Evolutionary conservation across 2,797 vertebrate genomes (phyloP).

Genomic region (Bryconaethiops microstoma): DNA sequence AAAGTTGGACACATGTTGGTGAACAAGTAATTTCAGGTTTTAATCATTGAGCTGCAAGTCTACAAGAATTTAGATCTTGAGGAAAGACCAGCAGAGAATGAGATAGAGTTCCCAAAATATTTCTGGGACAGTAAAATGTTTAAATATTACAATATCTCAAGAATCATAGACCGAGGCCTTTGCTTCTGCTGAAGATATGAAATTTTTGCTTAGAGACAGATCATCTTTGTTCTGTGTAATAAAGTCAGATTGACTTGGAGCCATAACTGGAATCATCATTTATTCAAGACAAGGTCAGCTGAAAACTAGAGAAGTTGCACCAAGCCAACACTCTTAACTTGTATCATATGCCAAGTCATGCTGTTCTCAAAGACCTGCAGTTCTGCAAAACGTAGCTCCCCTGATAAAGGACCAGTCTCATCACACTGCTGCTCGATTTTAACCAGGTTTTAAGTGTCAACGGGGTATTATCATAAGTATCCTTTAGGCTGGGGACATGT

Average conservation of each 20-base stretch:
- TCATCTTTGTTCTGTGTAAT: not conserved
- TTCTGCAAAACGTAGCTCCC: not conserved
- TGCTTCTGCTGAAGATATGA: too few species aligned
- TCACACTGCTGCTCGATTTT: not conserved
- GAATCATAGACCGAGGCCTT: too few species aligned
- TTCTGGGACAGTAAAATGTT: too few species aligned
- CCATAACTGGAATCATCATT: not conserved
- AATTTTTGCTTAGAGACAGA: not conserved
- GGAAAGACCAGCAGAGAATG: too few species aligned
- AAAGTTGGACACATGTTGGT: too few species aligned
- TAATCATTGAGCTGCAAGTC: too few species aligned
- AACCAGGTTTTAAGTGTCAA: not conserved
- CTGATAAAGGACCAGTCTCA: not conserved
- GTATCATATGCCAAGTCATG: conserved; percentile 4
- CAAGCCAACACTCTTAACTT: not conserved
- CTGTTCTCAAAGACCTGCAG: not conserved
- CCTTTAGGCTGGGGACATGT: too few species aligned
- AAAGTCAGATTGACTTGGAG: not conserved
- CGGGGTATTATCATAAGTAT: not conserved
- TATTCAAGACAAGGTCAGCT: not conserved
- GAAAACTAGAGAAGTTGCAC: not conserved
- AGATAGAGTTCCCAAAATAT: too few species aligned
- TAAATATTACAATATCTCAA: too few species aligned
- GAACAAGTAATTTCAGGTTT: too few species aligned
- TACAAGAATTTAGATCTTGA: too few species aligned